Evolutionary conservation across 2,113 vertebrate genomes (phyloP), one percentile per base, ranked within the genome.

Genomic region (Eidolon helvum): DNA sequence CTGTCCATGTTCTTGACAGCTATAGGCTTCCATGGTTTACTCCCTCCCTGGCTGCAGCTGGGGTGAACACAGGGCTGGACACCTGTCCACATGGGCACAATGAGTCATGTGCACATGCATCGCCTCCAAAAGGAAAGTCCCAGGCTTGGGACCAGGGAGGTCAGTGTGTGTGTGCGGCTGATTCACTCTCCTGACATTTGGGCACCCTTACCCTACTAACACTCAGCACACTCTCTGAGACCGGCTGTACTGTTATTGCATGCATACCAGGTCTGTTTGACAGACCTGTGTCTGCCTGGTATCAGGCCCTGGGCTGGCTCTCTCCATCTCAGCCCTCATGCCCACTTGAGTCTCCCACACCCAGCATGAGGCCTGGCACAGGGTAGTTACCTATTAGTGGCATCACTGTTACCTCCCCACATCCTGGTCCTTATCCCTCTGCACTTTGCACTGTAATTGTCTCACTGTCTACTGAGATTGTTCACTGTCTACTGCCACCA

Each of bases 1-100:
- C 90, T 78, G 79, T 85, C 97, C 96, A 91, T 90, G 94, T 63
- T 97, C 97, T 96, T 97, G 97, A 96, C 97, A 97, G 94, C 96
- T 93, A 88, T 90, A 94, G 97, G 43, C 98, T 98, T 98, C 90
- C 95, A 98, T 86, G 97, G 97, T 97, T 97, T 97, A 98, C 66
- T 96, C 96, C 97, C 96, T 97, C 97, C 96, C 97, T 97, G 94
- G 93, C 98, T 98, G 33, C 92, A 92, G 14, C 87, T 68, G 88
- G 68, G 95, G 95, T 63, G 79, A 96, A 72, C 93, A 38, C 53
- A 80, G 26, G 0, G 96, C 89, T 11, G 91, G 79, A 82, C 53
- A 65, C 91, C 89, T n/a, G 84, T 88, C 91, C 94, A 90, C 98
- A 98, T 55, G 85, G 0, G 0, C 48, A 77, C 48, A 68, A 4